These are phyloP conservation scores for Malurus elegans DNA, from an alignment of 2,113 vertebrate species.

Conservation along the genomic window DNA sequence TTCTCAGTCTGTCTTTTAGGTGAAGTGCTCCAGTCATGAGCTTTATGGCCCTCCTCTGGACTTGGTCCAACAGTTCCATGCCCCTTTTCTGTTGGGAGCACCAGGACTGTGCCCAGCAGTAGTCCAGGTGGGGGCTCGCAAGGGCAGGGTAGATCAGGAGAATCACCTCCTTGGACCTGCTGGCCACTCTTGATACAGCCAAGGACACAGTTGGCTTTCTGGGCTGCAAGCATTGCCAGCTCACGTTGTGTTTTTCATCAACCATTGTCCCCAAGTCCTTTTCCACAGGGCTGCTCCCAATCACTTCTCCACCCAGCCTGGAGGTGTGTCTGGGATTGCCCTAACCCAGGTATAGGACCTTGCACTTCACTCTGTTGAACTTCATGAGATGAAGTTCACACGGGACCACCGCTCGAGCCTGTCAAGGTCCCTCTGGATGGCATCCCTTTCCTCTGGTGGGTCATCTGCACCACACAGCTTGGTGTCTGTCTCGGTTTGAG, in stretches of 20 bases:
- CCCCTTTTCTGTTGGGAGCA: background rate
- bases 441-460: background rate
- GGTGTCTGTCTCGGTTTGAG: too few relatives aligned
- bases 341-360: background rate
- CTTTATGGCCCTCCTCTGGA: background rate
- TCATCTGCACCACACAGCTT: background rate
- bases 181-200: background rate
- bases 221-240: background rate
- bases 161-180: rapidly evolving
- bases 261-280: background rate
- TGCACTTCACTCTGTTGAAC: background rate
- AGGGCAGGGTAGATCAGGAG: background rate
- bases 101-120: background rate
- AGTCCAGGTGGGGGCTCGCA: background rate
- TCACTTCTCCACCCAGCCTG: background rate
- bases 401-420: background rate
- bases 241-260: background rate
- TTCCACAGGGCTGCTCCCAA: background rate
- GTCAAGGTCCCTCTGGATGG: background rate
- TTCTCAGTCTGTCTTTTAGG: background rate
- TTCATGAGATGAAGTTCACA: background rate
- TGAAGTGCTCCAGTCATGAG: background rate
- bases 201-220: background rate
- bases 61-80: background rate
- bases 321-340: background rate